These are phyloP conservation scores for Myocastor coypus DNA, from an alignment of 2,113 vertebrate species.

Conservation along the genomic window DNA sequence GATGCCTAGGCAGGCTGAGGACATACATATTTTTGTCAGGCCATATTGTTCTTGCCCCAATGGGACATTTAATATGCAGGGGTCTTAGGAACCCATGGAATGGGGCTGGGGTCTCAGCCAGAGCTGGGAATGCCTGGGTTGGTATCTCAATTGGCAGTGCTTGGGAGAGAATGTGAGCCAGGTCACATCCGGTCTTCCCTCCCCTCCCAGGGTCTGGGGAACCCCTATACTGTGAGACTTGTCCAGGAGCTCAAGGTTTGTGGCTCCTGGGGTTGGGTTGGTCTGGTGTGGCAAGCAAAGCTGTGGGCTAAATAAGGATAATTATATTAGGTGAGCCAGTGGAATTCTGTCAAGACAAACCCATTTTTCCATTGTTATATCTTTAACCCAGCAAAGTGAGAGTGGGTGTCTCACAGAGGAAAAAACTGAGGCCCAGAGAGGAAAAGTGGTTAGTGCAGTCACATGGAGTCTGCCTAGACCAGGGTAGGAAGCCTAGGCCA, in stretches of 20 bases:
- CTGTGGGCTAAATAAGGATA: background rate
- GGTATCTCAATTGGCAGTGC: background rate
- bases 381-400: background rate
- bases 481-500: background rate
- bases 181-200: background rate
- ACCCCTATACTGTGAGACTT: background rate
- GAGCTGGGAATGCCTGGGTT: background rate
- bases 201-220: background rate
- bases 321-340: background rate
- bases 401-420: constrained; percentile 45
- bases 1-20: background rate
- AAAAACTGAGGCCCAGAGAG: background rate
- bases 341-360: constrained; percentile 32
- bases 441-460: background rate
- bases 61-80: background rate
- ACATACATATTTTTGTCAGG: background rate
- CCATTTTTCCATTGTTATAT: background rate
- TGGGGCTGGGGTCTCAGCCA: background rate
- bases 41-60: background rate
- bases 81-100: background rate
- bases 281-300: background rate
- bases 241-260: background rate
- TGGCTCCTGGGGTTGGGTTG: background rate
- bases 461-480: background rate
- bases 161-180: background rate